Conservation (phyloP, 2,888 invertebrate species). For the Caenorhabditis sp. region DNA sequence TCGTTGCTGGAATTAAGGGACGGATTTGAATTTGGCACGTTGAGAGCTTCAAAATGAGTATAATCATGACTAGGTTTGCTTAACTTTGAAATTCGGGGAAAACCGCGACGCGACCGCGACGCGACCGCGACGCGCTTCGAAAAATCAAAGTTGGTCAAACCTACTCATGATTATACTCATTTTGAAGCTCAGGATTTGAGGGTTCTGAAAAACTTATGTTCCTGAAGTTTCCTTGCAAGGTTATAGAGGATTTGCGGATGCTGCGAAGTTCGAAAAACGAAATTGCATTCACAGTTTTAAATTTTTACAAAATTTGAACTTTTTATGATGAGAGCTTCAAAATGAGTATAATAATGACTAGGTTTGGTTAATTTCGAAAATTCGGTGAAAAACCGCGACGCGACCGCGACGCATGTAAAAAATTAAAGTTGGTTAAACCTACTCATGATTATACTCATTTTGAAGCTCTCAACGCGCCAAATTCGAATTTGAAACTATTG, state of each 20-base stretch:
- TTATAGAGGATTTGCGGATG: no score
- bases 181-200: no score
- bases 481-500: background rate
- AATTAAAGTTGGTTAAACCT: background rate
- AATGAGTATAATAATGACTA: background rate
- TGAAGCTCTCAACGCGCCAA: background rate
- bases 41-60: background rate
- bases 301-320: no score
- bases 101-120: no score
- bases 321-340: slow-evolving; percentile 6
- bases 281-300: no score
- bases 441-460: background rate
- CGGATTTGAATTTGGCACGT: background rate
- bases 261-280: no score
- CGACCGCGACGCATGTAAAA: background rate
- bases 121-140: no score
- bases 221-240: no score
- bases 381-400: background rate
- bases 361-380: background rate
- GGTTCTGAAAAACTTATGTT: no score
- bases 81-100: background rate
- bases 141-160: no score
- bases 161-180: no score
- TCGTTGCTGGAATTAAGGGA: no score
- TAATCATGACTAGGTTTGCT: background rate